These are phyloP conservation scores for Saimiri boliviensis DNA, from an alignment of 2,113 vertebrate genomes.

Conservation along the genomic window DNA sequence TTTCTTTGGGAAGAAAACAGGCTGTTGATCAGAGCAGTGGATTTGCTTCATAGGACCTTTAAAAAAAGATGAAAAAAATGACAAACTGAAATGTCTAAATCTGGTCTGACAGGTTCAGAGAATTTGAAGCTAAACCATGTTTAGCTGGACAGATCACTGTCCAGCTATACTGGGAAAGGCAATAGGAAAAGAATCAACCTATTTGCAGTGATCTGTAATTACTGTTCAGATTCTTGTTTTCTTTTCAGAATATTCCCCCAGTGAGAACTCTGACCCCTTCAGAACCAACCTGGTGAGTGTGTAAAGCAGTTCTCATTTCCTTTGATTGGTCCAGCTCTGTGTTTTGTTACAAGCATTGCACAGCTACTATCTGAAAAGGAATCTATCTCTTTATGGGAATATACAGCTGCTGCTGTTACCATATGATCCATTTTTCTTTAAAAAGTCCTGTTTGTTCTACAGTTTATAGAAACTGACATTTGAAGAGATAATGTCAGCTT, in stretches of 20 bases:
- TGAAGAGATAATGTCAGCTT: background rate
- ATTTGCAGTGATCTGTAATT: background rate
- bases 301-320: background rate
- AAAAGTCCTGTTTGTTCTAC: background rate
- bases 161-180: background rate
- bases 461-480: background rate
- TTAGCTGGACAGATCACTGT: background rate
- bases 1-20: conserved; percentile 31
- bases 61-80: background rate
- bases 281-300: background rate
- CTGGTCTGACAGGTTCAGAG: background rate
- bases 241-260: background rate
- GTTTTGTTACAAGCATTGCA: background rate
- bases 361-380: background rate
- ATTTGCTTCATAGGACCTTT: conserved; percentile 43
- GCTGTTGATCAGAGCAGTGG: background rate
- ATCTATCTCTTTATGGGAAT: background rate
- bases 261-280: background rate
- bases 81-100: conserved; percentile 12
- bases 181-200: background rate
- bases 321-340: background rate
- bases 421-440: background rate
- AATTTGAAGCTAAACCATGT: background rate
- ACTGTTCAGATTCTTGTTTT: background rate
- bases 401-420: background rate